Evolutionary conservation across 1,140 invertebrate genomes (phyloP), one percentile per base, ranked within the genome.

Genomic region (Drosophila orosa): DNA sequence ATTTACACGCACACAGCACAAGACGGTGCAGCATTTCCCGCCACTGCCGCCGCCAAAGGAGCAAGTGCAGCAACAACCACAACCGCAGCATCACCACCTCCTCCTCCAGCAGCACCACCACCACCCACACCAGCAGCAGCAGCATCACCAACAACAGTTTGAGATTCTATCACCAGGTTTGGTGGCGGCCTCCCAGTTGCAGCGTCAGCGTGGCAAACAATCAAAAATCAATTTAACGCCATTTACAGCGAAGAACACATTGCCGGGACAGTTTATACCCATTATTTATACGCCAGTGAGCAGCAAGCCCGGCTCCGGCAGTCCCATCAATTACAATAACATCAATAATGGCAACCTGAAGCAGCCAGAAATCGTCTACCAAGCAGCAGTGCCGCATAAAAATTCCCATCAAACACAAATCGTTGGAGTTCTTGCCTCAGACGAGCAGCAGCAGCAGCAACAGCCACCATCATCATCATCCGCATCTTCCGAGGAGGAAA

Each of bases 221-320:
- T 91, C 90, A 80, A 91, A 91, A 91, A 73, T 90, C 90, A 89
- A 90, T 87, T 90, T 85, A 85, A 91, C 91, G 67, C 91, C 91
- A 78, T 92, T 92, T 84, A 90, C 84, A 79, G 67, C 91, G 54
- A 79, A 87, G 60, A 92, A 92, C 73, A 90, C 90, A 67, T 69
- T 92, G 69, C 91, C 91, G 44, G 91, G 91, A 75, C 82, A 91
- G 74, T 92, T 92, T 78, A 74, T 81, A 76, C 92, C 81, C 77
- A 91, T 90, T 90, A 90, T 90, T 78, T 90, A 84, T 81, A 91
- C 85, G 71, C 86, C 80, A 77, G 74, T 80, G 77, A 82, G 78
- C 89, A 90, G 33, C 65, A 66, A 52, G 47, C 48, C 44, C 47
- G 58, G 57, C 74, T 63, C 68, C 61, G 35, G 47, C 56, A 68